Conservation (phyloP, 2,113 vertebrate genomes). For the Thermophis baileyi region DNA sequence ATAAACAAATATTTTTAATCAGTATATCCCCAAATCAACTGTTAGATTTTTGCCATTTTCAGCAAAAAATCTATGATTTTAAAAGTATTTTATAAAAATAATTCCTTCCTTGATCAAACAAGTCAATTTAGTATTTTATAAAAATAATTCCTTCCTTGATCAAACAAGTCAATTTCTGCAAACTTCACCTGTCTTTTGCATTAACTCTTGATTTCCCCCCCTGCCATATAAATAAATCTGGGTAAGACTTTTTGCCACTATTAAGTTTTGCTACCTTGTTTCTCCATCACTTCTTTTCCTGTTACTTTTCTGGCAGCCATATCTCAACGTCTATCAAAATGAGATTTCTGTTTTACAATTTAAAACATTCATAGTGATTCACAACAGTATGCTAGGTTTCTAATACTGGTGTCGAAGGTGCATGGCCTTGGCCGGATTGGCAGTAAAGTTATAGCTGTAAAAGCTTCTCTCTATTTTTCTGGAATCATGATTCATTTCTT, state of each 20-base stretch:
- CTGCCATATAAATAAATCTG: neutral
- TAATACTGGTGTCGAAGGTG: neutral
- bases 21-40: neutral
- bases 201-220: neutral
- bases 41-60: neutral
- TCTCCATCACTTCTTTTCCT: neutral
- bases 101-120: neutral
- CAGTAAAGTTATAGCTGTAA: neutral
- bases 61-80: neutral
- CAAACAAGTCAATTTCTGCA: neutral
- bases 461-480: neutral
- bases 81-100: neutral
- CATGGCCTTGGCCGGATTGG: neutral
- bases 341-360: neutral
- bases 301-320: neutral
- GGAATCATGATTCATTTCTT: neutral
- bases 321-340: neutral
- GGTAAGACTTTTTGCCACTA: neutral
- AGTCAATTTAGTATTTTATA: neutral
- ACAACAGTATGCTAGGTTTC: neutral
- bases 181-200: neutral
- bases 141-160: neutral
- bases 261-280: neutral
- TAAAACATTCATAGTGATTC: neutral
- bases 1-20: neutral